phyloP scores from a whole-genome alignment of 2,888 invertebrate genomes.

The Amphipoea oculea region DNA sequence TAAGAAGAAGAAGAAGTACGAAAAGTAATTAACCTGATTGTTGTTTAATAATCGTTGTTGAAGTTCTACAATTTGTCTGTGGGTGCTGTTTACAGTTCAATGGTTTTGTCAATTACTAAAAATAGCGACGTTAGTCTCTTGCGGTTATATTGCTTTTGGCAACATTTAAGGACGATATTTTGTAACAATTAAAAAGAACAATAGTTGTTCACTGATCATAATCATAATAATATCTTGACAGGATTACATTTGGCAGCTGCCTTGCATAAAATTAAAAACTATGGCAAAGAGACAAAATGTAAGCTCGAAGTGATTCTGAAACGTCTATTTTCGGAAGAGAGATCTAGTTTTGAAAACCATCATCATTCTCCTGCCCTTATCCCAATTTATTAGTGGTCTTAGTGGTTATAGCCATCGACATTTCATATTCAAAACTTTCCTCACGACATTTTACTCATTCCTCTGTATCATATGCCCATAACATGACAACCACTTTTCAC shows the following conservation, averaged over 20 bases:
- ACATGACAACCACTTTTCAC: not conserved
- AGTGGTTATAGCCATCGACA: not conserved
- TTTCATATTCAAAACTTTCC: not conserved
- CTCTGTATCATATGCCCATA: not conserved
- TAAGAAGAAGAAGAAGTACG: too few species aligned
- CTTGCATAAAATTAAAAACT: conserved; percentile 1
- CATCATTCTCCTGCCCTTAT: not conserved
- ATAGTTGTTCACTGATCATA: not conserved
- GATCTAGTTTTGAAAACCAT: not conserved
- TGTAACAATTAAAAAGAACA: not conserved
- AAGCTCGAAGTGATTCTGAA: not conserved
- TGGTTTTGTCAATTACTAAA: not conserved
- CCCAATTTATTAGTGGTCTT: not conserved
- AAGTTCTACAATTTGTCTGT: not conserved
- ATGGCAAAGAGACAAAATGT: not conserved
- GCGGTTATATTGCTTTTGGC: not conserved
- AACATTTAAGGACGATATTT: not conserved
- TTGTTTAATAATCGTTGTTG: not conserved
- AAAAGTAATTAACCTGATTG: not conserved
- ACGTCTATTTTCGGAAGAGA: not conserved
- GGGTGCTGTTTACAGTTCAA: not conserved
- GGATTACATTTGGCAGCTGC: not conserved
- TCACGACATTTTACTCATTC: not conserved
- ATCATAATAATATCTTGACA: not conserved
- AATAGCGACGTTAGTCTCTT: not conserved